Evolutionary conservation across 2,797 vertebrate genomes (phyloP).

Genomic region (Euthynnus affinis): DNA sequence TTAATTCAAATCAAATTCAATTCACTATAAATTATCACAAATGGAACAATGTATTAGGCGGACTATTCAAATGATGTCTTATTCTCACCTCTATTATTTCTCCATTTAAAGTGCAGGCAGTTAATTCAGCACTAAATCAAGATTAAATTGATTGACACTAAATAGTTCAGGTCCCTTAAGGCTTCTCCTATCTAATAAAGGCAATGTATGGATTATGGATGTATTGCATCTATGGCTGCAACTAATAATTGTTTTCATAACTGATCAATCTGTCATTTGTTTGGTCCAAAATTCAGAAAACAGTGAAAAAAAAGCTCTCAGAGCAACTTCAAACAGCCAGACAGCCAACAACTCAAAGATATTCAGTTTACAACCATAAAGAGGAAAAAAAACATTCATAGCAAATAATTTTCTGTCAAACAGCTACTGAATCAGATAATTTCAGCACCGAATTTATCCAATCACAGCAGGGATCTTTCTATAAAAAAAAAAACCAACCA

Average conservation of each 20-base stretch:
- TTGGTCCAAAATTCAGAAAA: not conserved
- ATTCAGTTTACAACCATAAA: not conserved
- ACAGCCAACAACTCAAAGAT: not conserved
- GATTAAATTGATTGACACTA: not conserved
- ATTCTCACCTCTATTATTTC: conserved; percentile 14
- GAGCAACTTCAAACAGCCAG: not conserved
- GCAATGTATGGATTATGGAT: not conserved
- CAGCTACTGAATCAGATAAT: not conserved
- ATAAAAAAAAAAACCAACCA: too few species aligned
- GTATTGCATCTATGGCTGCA: not conserved
- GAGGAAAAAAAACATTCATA: not conserved
- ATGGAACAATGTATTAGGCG: conserved; percentile 1
- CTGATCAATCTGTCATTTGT: not conserved
- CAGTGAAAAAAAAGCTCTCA: not conserved
- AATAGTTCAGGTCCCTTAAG: not conserved
- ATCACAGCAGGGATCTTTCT: not conserved
- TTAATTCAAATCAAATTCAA: not conserved
- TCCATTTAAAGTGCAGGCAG: not conserved
- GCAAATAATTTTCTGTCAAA: not conserved
- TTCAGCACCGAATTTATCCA: not conserved
- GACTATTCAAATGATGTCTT: conserved; percentile 13
- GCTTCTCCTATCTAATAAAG: not conserved
- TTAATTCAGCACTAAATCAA: conserved; percentile 11
- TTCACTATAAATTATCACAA: conserved; percentile 15
- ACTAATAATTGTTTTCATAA: not conserved